Evolutionary conservation across 2,888 invertebrate species (phyloP).

Genomic region (Ophioninae sp.): DNA sequence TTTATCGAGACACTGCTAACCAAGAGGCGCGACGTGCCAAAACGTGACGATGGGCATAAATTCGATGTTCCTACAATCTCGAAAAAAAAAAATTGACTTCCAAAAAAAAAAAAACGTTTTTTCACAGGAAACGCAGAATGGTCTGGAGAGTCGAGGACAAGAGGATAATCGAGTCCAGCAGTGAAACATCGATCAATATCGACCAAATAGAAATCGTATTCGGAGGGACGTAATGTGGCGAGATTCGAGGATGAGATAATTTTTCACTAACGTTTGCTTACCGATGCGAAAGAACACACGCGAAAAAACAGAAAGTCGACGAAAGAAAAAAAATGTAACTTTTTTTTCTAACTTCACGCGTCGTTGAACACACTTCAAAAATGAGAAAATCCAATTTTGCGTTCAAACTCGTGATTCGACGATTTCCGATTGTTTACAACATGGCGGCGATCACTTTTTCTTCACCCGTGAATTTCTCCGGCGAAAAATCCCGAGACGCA

Average conservation of each 20-base stretch:
- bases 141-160: not conserved
- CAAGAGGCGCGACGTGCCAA: not conserved
- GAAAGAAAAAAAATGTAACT: not conserved
- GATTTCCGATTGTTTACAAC: not conserved
- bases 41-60: not conserved
- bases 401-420: not conserved
- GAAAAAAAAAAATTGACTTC: not conserved
- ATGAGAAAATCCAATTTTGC: not conserved
- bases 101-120: not conserved
- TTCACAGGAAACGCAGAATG: not conserved
- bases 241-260: not conserved
- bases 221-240: not conserved
- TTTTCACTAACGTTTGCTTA: not conserved
- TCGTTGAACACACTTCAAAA: not conserved
- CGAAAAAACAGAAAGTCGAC: not conserved
- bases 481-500: not conserved
- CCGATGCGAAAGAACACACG: not conserved
- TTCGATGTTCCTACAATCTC: not conserved
- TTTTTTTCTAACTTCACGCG: not conserved
- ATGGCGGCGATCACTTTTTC: not conserved
- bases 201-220: not conserved
- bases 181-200: slow-evolving; percentile 39
- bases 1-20: not conserved
- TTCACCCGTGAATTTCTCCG: not conserved
- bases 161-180: slow-evolving; percentile 43